Percentiles rank a stretch among this genome's conserved stretches.
These are phyloP conservation scores for Drosophila stalkeri DNA, from an alignment of 2,888 invertebrate species.

Conservation along the genomic window DNA sequence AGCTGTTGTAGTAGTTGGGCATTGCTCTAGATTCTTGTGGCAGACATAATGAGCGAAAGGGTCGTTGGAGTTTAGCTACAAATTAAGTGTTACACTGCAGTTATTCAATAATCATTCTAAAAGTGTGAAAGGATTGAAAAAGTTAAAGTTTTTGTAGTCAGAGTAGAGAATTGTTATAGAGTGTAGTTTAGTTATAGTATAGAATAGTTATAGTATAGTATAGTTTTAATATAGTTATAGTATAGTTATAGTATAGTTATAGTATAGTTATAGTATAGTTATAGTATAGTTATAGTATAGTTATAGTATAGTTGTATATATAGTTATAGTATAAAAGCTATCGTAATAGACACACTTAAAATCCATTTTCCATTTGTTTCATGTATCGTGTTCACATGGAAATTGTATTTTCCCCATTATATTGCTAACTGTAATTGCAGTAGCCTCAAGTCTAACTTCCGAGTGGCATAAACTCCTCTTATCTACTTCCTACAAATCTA, in stretches of 20 bases:
- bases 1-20: constrained; percentile 21
- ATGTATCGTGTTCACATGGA: neutral
- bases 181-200: too few relatives aligned
- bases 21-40: neutral
- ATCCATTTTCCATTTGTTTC: neutral
- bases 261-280: too few relatives aligned
- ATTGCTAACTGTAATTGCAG: neutral
- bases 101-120: neutral
- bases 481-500: neutral
- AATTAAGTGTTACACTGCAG: neutral
- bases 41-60: neutral
- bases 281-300: too few relatives aligned
- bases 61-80: neutral
- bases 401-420: neutral
- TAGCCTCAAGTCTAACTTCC: neutral
- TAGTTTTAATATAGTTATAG: too few relatives aligned
- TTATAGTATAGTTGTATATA: too few relatives aligned
- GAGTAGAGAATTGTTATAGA: neutral
- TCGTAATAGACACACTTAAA: neutral
- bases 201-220: too few relatives aligned
- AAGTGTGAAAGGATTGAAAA: neutral
- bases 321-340: neutral
- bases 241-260: too few relatives aligned
- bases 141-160: neutral
- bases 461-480: neutral